Percentiles rank a stretch among this genome's conserved stretches.
phyloP scores from a whole-genome alignment of 2,113 vertebrate genomes.

The Carettochelys insculpta region DNA sequence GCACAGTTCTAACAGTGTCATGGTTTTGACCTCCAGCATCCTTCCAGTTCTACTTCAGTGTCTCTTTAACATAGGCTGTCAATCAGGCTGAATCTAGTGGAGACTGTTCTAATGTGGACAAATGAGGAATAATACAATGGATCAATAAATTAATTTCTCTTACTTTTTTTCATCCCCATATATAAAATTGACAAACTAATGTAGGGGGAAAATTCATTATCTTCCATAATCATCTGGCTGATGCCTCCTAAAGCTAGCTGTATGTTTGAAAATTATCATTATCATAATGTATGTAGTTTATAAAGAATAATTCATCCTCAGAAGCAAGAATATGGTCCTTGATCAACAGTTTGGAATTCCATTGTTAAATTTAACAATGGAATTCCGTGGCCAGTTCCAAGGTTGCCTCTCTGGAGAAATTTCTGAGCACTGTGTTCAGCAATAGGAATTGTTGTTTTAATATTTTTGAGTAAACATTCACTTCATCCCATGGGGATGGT shows the following conservation, averaged over 20 bases:
- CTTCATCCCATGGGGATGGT: not conserved
- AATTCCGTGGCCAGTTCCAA: slow-evolving; percentile 11
- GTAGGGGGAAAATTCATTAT: no score
- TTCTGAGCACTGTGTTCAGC: not conserved
- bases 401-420: not conserved
- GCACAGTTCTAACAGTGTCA: not conserved
- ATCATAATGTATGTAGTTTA: not conserved
- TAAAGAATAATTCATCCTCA: not conserved
- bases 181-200: not conserved
- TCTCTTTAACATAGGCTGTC: not conserved
- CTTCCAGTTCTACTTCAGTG: not conserved
- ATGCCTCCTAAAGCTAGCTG: not conserved
- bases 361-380: not conserved
- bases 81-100: not conserved
- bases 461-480: not conserved
- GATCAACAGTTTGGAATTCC: not conserved
- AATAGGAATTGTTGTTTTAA: not conserved
- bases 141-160: no score
- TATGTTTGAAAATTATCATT: no score
- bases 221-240: not conserved
- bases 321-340: not conserved
- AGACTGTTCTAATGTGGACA: not conserved
- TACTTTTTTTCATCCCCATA: no score
- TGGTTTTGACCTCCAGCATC: not conserved
- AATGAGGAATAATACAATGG: not conserved